Base-by-base conservation (phyloP, 2,797 vertebrate species). In the Acrossocheilus fasciatus region DNA sequence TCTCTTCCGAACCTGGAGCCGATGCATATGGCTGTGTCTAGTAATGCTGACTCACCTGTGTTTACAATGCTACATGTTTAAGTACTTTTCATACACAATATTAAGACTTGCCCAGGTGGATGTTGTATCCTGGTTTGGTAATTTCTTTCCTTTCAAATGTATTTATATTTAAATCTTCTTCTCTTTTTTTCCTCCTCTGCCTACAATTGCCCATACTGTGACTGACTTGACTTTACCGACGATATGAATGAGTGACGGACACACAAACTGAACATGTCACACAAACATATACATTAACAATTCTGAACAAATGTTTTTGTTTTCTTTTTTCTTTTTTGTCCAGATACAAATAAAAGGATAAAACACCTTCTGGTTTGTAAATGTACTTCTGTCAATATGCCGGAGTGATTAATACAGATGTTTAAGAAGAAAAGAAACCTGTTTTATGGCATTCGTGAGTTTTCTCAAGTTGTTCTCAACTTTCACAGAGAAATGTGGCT, bases 161-260 rank as follows among this genome's bases (percentile, higher is more conserved):
- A 95, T 95, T 95, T 95, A 94, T 96, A 95, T 94, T 95, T 93
- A 90, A 91, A 89, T 91, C 89, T 90, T 68, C 1, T 34, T 20
- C 5, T 91, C 91, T 90, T 92, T 91, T 91, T 93, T 90, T 93
- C 91, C 92, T 91, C 88, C 88, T 89, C 93, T 91, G 92, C 93
- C 93, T 94, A 91, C 92, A 93, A 92, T 93, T 92, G 92, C 93
- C 94, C 94, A 93, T 91, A 96, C 94, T 96, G 96, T 95, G 95
- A 96, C 95, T 91, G 95, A 96, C 94, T 95, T 95, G 95, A 96
- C 95, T 94, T 95, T 93, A 95, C 93, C 95, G 95, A 96, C 95
- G 92, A 93, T 96, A 95, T 96, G 96, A 96, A 96, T 96, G 96
- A 95, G 94, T 92, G 95, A 95, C 93, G 93, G 89, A 93, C 89